These are phyloP conservation scores for Pelobates fuscus DNA, from an alignment of 2,113 vertebrate species.

Conservation along the genomic window DNA sequence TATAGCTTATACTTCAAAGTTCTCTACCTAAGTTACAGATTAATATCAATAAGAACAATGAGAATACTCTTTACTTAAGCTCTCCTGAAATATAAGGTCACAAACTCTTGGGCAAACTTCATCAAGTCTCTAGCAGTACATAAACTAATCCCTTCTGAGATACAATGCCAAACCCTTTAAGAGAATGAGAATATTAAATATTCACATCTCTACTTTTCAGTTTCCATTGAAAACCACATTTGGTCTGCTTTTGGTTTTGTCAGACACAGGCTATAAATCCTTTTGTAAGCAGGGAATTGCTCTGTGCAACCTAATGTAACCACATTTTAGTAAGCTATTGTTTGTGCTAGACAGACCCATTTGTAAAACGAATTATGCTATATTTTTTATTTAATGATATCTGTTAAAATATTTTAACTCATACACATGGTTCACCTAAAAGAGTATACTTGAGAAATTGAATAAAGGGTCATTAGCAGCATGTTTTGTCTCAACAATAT, in stretches of 20 bases:
- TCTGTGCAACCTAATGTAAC: constrained; percentile 20
- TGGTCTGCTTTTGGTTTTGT: constrained; percentile 8
- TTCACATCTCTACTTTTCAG: constrained; percentile 14
- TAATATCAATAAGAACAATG: too few species aligned
- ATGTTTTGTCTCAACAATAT: too few species aligned
- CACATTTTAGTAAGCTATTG: constrained; percentile 16
- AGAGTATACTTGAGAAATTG: too few species aligned
- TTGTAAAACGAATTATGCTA: constrained; percentile 2
- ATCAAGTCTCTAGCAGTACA: not conserved
- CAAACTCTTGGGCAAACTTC: not conserved
- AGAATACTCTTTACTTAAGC: too few species aligned
- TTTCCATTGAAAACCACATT: constrained; percentile 29
- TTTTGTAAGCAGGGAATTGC: not conserved
- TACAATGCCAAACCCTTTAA: constrained; percentile 1
- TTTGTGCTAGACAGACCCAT: constrained; percentile 6
- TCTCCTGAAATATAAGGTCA: too few species aligned
- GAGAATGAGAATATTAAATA: constrained; percentile 23
- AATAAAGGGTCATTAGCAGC: too few species aligned
- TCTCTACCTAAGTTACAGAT: too few species aligned
- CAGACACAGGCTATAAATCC: constrained; percentile 12
- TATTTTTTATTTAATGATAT: constrained; percentile 4
- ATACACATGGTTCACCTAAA: too few species aligned
- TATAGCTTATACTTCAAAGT: too few species aligned
- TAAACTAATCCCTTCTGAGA: constrained; percentile 8
- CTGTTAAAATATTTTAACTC: not conserved